Base-by-base conservation (phyloP, 2,888 invertebrate genomes). In the Xestia sexstrigata region DNA sequence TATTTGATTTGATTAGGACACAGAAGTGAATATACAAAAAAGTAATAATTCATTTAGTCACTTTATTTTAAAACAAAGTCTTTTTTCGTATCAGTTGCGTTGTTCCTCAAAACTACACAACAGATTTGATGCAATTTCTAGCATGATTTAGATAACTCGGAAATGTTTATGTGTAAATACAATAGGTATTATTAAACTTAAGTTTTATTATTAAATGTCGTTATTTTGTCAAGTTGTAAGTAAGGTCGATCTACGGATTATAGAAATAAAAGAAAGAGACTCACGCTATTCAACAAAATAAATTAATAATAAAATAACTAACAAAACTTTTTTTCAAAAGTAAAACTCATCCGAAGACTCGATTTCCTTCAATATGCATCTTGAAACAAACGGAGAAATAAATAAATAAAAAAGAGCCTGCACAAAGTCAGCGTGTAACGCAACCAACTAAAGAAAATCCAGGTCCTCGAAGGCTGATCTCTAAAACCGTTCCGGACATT, bases 401-500 rank as follows among this genome's bases (percentile, higher is more conserved):
- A 67, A 74, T 76, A 67, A 73, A 82, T 23, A 63, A 52, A 63
- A 65, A 42, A 52, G 63, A 58, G 26, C 23, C 23, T 42, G 47
- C 62, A 82, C 74, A 74, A 78, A 80, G 77, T 74, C 70, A 73
- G 49, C 76, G 52, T 83, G 78, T 72, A 85, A 83, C 67, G 81
- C 78, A 74, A 88, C 86, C 65, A 74, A 66, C 77, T 79, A 76
- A 75, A 86, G 74, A 63, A 70, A 74, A 83, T 73, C 83, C 86
- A 63, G 42, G 65, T 68, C 80, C 83, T 84, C 72, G 81, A 87
- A 74, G 67, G 55, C 79, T 82, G 86, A 87, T 86, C 84, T 89
- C 79, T 83, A 81, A 81, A 88, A 85, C 82, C 82, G 70, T 49
- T 84, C 83, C 83, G 87, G 92, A 92, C 91, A 92, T 92, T 92